Conservation (phyloP, 2,113 vertebrate species). For the Heterotilapia buettikoferi region DNA sequence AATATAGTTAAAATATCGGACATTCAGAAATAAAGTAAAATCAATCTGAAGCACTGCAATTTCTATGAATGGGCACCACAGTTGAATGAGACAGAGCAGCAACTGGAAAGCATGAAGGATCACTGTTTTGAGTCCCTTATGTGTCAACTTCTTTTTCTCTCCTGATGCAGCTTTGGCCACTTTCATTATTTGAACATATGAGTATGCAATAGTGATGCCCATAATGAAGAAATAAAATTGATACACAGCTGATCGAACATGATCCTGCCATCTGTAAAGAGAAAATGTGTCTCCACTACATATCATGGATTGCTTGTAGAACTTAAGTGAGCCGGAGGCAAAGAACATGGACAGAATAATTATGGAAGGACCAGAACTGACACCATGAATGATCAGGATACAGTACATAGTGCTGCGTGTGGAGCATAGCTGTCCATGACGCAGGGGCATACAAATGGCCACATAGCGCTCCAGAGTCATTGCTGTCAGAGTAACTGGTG, state of each 20-base stretch:
- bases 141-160: not conserved
- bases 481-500: constrained; percentile 23
- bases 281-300: not conserved
- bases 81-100: rapidly evolving
- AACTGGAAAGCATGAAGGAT: not conserved
- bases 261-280: not conserved
- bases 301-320: not conserved
- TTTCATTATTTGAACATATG: not conserved
- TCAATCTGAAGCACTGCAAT: rapidly evolving
- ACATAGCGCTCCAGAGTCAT: constrained; percentile 60
- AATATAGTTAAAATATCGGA: not conserved
- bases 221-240: not conserved
- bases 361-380: not conserved
- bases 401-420: not conserved
- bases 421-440: not conserved
- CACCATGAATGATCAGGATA: rapidly evolving
- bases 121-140: rapidly evolving
- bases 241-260: not conserved
- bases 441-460: constrained; percentile 57
- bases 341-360: not conserved
- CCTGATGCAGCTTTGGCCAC: not conserved
- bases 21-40: rapidly evolving
- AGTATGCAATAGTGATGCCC: not conserved
- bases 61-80: not conserved
- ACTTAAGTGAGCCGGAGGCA: rapidly evolving